Conservation (phyloP, 2,888 invertebrate species). For the Chromoteleia sp. region DNA sequence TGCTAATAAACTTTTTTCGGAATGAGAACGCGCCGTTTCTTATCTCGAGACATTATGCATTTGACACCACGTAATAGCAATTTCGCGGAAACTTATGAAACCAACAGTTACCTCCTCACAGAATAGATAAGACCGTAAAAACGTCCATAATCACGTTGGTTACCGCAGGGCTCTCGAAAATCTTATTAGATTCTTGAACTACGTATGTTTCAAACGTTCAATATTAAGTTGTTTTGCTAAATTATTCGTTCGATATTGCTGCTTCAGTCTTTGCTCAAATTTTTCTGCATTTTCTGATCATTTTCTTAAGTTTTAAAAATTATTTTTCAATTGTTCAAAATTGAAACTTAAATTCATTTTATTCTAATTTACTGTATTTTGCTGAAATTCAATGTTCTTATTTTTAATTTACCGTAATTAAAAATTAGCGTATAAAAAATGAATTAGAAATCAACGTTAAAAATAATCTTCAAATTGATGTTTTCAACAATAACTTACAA, state of each 20-base stretch:
- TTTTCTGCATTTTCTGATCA: background rate
- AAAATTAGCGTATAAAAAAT: no score
- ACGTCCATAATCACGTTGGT: slow-evolving; percentile 67
- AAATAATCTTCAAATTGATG: no score
- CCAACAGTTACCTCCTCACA: slow-evolving; percentile 69
- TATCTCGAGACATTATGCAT: slow-evolving; percentile 69
- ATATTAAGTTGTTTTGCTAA: slow-evolving; percentile 1
- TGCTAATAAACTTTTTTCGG: slow-evolving; percentile 69
- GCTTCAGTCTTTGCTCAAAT: no score
- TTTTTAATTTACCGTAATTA: no score
- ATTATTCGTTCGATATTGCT: background rate
- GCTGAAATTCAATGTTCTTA: no score
- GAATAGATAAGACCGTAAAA: slow-evolving; percentile 70
- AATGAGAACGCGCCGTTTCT: slow-evolving; percentile 64
- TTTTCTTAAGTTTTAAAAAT: no score
- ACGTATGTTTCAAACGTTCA: slow-evolving; percentile 13
- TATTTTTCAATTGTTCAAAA: no score
- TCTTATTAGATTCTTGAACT: slow-evolving; percentile 53
- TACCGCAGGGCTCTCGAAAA: slow-evolving; percentile 67
- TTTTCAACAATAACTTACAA: no score
- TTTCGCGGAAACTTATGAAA: slow-evolving; percentile 69
- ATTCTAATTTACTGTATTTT: no score
- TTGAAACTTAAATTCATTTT: no score
- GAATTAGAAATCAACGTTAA: no score
- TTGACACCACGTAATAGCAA: slow-evolving; percentile 71